These are phyloP conservation scores for Caenorhabditis sulstoni DNA, from an alignment of 2,888 invertebrate genomes.

Conservation along the genomic window DNA sequence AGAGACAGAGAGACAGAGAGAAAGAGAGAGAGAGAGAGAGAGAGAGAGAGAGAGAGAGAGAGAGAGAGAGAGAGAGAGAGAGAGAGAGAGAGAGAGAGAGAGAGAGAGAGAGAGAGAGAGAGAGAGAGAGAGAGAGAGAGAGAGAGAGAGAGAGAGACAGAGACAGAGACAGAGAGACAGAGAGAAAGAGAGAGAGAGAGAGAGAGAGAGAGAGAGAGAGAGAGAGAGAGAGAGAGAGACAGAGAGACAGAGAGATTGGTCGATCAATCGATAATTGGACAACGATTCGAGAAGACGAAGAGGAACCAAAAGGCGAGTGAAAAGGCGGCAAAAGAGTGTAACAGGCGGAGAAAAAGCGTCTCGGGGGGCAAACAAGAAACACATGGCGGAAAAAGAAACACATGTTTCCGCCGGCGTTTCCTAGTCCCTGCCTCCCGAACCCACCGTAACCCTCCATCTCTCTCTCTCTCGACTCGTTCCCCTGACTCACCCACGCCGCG, in stretches of 20 bases:
- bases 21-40: conserved; percentile 4
- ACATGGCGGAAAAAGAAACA: not conserved
- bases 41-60: not conserved
- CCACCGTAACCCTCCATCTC: too few relatives aligned
- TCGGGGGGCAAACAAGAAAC: conserved; percentile 9
- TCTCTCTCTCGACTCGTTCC: too few relatives aligned
- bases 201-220: conserved; percentile 12
- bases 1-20: not conserved
- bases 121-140: not conserved
- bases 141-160: not conserved
- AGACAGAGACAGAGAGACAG: conserved; percentile 10
- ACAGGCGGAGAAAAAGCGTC: conserved; percentile 12
- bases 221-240: not conserved
- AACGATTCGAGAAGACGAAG: conserved; percentile 11
- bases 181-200: not conserved
- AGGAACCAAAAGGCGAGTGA: not conserved
- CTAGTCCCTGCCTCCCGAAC: too few relatives aligned
- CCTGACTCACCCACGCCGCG: too few relatives aligned
- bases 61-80: conserved; percentile 1
- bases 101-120: not conserved
- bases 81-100: not conserved
- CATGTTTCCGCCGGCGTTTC: too few relatives aligned
- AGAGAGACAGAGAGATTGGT: conserved; percentile 3
- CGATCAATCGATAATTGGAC: not conserved
- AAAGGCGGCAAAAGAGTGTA: conserved; percentile 18